These are phyloP conservation scores for Ptychadena robeensis DNA, from an alignment of 2,797 vertebrate species.

Conservation along the genomic window DNA sequence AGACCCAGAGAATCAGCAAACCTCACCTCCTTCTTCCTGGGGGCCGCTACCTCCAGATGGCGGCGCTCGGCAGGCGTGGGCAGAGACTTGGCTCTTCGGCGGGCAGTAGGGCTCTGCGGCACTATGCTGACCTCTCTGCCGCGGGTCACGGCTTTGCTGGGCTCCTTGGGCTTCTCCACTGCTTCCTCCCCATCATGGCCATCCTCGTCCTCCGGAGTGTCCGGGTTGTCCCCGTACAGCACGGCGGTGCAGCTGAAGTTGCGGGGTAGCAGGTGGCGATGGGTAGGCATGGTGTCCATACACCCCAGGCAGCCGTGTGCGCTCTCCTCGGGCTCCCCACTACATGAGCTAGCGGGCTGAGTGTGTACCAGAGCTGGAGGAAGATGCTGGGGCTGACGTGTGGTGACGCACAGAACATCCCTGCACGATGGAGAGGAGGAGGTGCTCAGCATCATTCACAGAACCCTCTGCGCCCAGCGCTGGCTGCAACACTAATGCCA, in stretches of 20 bases:
- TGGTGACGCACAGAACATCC: slow-evolving; percentile 45
- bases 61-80: slow-evolving; percentile 83
- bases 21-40: slow-evolving; percentile 86
- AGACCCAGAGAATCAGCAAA: slow-evolving; percentile 89
- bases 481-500: not conserved
- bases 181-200: not conserved
- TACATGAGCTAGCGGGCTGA: slow-evolving; percentile 2
- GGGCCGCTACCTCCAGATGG: slow-evolving; percentile 79
- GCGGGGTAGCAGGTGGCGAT: slow-evolving; percentile 87
- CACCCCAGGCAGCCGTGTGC: slow-evolving; percentile 61
- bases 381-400: slow-evolving; percentile 11
- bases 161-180: slow-evolving; percentile 19
- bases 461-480: not conserved
- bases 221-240: slow-evolving; percentile 83
- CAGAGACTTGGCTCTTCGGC: slow-evolving; percentile 87
- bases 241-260: slow-evolving; percentile 93
- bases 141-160: slow-evolving; percentile 67
- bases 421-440: slow-evolving; percentile 27
- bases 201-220: slow-evolving; percentile 62
- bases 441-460: slow-evolving; percentile 26
- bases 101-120: slow-evolving; percentile 82
- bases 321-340: slow-evolving; percentile 72
- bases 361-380: slow-evolving; percentile 4
- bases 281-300: slow-evolving; percentile 78
- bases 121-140: slow-evolving; percentile 79